Evolutionary conservation across 2,888 invertebrate species (phyloP).

Genomic region (Notodonta ziczac): DNA sequence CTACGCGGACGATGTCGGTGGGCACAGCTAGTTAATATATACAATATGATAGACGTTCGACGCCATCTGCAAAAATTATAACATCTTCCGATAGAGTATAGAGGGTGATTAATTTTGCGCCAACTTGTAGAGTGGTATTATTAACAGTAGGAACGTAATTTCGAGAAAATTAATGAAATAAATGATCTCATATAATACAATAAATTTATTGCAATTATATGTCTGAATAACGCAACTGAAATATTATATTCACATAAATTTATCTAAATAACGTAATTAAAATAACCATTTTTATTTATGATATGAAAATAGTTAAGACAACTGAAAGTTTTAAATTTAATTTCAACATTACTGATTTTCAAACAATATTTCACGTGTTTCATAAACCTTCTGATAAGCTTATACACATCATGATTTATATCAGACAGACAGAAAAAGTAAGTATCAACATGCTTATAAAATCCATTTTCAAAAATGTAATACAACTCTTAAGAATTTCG

Average conservation of each 20-base stretch:
- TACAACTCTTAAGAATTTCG: constrained; percentile 9
- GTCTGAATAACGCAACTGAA: background rate
- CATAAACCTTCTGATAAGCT: too few relatives aligned
- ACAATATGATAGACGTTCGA: too few relatives aligned
- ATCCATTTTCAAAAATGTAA: constrained; percentile 13
- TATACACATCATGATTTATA: constrained; percentile 1
- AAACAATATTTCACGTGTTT: too few relatives aligned
- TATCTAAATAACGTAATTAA: background rate
- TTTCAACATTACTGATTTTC: too few relatives aligned
- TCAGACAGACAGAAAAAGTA: constrained; percentile 11
- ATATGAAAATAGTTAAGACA: background rate
- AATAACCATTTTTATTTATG: background rate
- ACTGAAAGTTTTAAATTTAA: background rate
- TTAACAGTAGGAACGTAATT: background rate
- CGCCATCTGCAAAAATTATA: too few relatives aligned
- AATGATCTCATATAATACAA: background rate
- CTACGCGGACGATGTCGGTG: too few relatives aligned
- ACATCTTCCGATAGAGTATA: too few relatives aligned
- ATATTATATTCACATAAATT: background rate
- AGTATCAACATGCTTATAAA: constrained; percentile 19
- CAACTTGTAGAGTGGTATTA: too few relatives aligned
- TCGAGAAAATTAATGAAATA: background rate
- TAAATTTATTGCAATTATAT: constrained; percentile 5
- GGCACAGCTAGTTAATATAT: too few relatives aligned
- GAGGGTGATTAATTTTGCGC: too few relatives aligned